phyloP scores from a whole-genome alignment of 2,888 invertebrate genomes.

The Spatulosminthurus flaviceps region DNA sequence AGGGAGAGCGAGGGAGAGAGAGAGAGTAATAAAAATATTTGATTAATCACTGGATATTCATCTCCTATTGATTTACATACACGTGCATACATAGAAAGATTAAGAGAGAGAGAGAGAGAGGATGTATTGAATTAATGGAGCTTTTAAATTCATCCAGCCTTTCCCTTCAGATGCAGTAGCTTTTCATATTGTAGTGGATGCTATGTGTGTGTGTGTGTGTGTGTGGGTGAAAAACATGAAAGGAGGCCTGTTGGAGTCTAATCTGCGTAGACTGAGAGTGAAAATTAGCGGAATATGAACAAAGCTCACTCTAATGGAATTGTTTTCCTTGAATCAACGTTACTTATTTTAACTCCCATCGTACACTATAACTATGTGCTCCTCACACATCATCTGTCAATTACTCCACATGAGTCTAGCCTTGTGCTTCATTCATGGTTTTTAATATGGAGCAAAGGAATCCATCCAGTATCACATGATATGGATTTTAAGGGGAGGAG shows the following conservation, averaged over 20 bases:
- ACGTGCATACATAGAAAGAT: too few relatives aligned
- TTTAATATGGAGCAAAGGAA: background rate
- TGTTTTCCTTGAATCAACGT: slow-evolving; percentile 23
- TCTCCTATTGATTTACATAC: background rate
- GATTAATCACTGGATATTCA: slow-evolving; percentile 3
- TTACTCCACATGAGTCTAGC: background rate
- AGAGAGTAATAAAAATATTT: background rate
- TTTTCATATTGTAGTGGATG: background rate
- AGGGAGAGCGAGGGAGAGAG: background rate
- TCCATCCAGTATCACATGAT: too few relatives aligned
- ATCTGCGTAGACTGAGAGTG: background rate
- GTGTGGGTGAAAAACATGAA: too few relatives aligned
- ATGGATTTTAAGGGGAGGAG: background rate
- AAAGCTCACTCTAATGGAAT: background rate
- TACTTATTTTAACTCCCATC: background rate
- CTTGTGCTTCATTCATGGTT: slow-evolving; percentile 15
- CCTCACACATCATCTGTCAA: slow-evolving; percentile 10
- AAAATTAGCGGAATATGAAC: background rate
- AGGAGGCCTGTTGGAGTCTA: too few relatives aligned
- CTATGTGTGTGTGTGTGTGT: too few relatives aligned
- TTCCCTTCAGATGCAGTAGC: background rate
- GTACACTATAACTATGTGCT: background rate
- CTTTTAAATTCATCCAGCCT: background rate
- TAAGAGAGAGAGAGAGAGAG: too few relatives aligned
- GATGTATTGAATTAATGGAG: slow-evolving; percentile 17